Evolutionary conservation across 2,113 vertebrate species (phyloP), one percentile per base, ranked within the genome.

Genomic region (Benitochromis conjunctus): DNA sequence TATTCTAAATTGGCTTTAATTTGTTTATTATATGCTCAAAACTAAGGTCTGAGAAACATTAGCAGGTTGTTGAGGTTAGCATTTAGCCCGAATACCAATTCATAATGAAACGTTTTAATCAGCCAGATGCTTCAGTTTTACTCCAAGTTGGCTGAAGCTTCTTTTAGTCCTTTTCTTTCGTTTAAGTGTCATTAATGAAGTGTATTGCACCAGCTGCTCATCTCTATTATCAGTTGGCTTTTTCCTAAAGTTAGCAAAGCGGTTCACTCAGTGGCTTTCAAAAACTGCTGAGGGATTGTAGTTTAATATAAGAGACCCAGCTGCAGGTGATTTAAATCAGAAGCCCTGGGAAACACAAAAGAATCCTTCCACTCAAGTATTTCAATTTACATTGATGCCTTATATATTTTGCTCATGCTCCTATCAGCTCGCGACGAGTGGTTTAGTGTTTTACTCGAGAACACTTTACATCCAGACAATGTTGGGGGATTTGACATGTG

Each of bases 341-440:
- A 62, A 24, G 55, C 79, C 79, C 10, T 6, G 38, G 26, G 79
- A 29, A 58, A 60, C 78, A 41, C 58, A 82, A 79, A 56, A 69
- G 14, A 36, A 57, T 48, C 16, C 46, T 56, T 55, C 77, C 1
- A n/a, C 77, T 77, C 62, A 26, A 86, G 58, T 60, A 2, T 19
- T 82, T 80, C 31, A 36, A 55, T 88, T 91, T 79, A 48, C 81
- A 89, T 88, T 81, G 8, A 19, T 82, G 80, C 64, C 60, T 91
- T 46, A 77, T 84, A 82, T 71, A 86, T 89, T 84, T 53, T 3
- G 29, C 69, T 19, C 60, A 80, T 80, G 82, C 58, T 83, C 54
- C 64, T 26, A 80, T 90, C 77, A 58, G 71, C 46, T 31, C 13
- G 46, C 9, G 6, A 56, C 46, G 19, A 26, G 13, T 77, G 54